These are phyloP conservation scores for Scomber colias DNA, from an alignment of 2,113 vertebrate species.

Conservation along the genomic window DNA sequence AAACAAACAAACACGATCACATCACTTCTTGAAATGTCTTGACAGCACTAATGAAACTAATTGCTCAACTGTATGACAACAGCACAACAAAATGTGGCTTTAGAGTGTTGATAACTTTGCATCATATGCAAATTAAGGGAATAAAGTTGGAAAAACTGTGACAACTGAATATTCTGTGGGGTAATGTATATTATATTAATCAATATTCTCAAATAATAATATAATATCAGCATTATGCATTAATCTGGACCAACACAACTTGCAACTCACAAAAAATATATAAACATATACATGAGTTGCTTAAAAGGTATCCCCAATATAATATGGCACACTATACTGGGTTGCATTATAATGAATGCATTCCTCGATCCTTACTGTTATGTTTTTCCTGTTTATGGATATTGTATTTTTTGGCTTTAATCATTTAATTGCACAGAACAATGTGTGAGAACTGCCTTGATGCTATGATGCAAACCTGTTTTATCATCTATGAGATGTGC, in stretches of 20 bases:
- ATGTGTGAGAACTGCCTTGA: constrained; percentile 1
- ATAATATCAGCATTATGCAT: background rate
- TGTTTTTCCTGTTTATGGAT: background rate
- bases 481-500: background rate
- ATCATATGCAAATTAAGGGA: background rate
- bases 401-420: background rate
- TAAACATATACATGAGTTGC: background rate
- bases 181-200: background rate
- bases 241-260: background rate
- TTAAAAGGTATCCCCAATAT: background rate
- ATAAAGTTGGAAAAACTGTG: background rate
- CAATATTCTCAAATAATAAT: background rate
- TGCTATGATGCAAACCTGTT: background rate
- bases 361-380: background rate
- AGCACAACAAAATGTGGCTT: constrained; percentile 2
- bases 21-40: background rate
- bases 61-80: background rate
- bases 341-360: constrained; percentile 3
- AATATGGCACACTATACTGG: background rate
- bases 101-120: background rate
- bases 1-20: constrained; percentile 18
- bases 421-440: background rate
- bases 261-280: background rate
- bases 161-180: background rate
- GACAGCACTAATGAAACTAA: background rate